Base-by-base conservation (phyloP, 2,888 invertebrate genomes). In the Baccha elongata region DNA sequence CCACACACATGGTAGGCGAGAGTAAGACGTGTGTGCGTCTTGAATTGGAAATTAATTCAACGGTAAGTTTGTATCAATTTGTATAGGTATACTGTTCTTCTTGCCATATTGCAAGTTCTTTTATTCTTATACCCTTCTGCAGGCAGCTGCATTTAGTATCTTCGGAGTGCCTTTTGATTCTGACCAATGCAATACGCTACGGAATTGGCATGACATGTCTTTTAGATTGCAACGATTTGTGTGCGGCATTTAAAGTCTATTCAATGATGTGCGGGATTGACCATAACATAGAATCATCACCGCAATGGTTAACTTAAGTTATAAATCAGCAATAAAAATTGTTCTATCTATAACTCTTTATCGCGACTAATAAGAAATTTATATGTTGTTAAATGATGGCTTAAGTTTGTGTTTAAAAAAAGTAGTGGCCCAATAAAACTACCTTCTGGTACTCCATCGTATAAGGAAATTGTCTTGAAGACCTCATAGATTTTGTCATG, bases 11-110 rank as follows among this genome's bases (percentile, higher is more conserved):
- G 37, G 17, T 35, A 26, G 53, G 40, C 50, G 60, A 67, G 72
- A 53, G 40, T 58, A 58, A 58, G 40, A 58, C 40, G 40, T 52
- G 64, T 52, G 17, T 23, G 68, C 75, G 78, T 44, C 44, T 80
- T 85, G 85, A 85, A 85, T 86, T 85, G 75, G 73, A 85, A 85
- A 85, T 85, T 78, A 86, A 84, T 81, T 84, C 83, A 84, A 84
- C 84, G 80, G 84, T 84, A 85, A 46, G 74, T 64, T 58, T 62
- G 60, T 74, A 35, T 52, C 71, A 73, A 58, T 50, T 23, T 48
- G 52, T 62, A 62, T 60, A n/a, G n/a, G 50, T 71, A 71, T 29
- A 50, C n/a, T 48, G 15, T 64, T 17, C 15, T 23, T 40, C 26
- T 32, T 62, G 62, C 58, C 48, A 64, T 64, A 60, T 37, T 50